Evolutionary conservation across 2,888 invertebrate species (phyloP), one percentile per base, ranked within the genome.

Genomic region (Lordiphosa fenestrarum): DNA sequence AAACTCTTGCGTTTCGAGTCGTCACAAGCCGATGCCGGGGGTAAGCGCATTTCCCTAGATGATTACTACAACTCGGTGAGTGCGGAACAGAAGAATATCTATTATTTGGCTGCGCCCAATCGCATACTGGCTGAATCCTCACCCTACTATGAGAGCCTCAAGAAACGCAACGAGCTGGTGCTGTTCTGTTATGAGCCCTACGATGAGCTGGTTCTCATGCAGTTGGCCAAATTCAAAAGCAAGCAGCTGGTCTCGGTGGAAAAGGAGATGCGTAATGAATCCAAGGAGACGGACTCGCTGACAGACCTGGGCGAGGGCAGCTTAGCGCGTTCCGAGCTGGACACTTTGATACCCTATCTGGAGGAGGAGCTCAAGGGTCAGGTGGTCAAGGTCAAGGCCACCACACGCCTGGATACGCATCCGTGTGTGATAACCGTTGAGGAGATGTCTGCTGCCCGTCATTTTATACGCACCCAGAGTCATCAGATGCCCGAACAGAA

Each of bases 181-280:
- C 89, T 99, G 10, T 99, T 98, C 90, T 96, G 98, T 85, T 98
- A 96, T 84, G 98, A 99, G 86, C 94, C 96, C n/a, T 98, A 98
- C 80, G 99, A 99, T 88, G 99, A 99, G 89, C 90, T 99, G 51
- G 97, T 98, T 3, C 90, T 99, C 15, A 93, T 97, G 92, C 97
- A 98, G 83, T 90, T 98, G 54, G 93, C 94, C 3, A 84, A 84
- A 66, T 99, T 95, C 88, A 94, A 94, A 67, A 93, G 93, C 44
- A 92, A 93, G 75, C 91, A 91, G 59, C 90, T 99, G 5, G 93
- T 95, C 2, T 98, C 98, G 0, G 96, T 97, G 0, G 99, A 99
- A 89, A 98, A 96, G 86, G 98, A 98, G 89, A 95, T 97, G 94
- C 92, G 95, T 50, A 93, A 94, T 69, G 94, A 94, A 80, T 84